These are phyloP conservation scores for Sclerodermus sp. DNA, from an alignment of 2,888 invertebrate species.

Conservation along the genomic window DNA sequence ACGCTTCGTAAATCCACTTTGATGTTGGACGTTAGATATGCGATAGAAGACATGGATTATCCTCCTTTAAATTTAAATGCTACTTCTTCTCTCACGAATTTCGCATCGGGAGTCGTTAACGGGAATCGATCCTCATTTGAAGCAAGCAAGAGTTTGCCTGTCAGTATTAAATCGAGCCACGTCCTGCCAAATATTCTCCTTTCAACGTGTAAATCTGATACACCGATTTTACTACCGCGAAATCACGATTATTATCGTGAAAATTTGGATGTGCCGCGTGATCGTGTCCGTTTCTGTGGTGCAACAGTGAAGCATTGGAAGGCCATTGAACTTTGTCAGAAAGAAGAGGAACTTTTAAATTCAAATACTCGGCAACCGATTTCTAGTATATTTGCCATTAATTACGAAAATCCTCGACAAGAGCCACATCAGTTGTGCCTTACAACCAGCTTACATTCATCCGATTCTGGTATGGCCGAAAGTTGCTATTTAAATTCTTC, in stretches of 20 bases:
- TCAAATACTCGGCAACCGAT: conserved; percentile 17
- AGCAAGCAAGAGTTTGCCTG: conserved; percentile 39
- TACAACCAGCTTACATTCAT: conserved; percentile 60
- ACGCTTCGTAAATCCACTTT: conserved; percentile 46
- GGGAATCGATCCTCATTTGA: conserved; percentile 21
- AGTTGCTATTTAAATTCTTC: conserved; percentile 63
- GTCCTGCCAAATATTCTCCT: conserved; percentile 23
- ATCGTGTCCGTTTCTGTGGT: conserved; percentile 12
- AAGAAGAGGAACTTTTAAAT: conserved; percentile 5
- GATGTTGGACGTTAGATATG: conserved; percentile 50
- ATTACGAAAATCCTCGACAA: neutral
- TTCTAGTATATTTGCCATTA: conserved; percentile 14
- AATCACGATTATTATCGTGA: conserved; percentile 15
- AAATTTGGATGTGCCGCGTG: conserved; percentile 14
- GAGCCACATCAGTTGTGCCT: neutral
- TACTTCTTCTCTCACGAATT: conserved; percentile 28
- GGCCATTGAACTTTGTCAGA: conserved; percentile 18
- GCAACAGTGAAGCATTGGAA: conserved; percentile 25
- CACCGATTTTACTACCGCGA: conserved; percentile 13
- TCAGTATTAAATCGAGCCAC: conserved; percentile 8
- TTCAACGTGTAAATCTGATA: conserved; percentile 18
- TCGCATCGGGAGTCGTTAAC: conserved; percentile 18
- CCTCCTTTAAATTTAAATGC: conserved; percentile 20
- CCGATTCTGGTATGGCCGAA: conserved; percentile 82
- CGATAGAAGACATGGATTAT: conserved; percentile 32